Evolutionary conservation across 1,140 invertebrate species (phyloP).

Genomic region (Plutomurus gul): DNA sequence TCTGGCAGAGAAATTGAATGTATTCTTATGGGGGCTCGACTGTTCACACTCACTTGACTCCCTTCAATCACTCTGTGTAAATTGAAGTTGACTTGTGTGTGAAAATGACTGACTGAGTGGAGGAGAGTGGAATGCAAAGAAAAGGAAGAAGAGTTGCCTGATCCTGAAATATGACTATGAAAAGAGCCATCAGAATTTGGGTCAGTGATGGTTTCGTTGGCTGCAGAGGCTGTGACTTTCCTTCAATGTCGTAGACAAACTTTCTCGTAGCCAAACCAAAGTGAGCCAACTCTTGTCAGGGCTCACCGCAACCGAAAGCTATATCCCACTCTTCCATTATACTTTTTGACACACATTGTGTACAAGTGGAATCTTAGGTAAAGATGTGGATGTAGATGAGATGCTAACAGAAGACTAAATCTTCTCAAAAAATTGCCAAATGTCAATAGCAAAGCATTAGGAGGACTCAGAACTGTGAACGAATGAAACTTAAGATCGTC

Average conservation of each 20-base stretch:
- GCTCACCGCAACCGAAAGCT: too few relatives aligned
- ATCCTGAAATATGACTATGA: constrained; percentile 26
- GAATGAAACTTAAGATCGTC: too few relatives aligned
- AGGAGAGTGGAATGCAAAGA: neutral
- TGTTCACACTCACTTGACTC: constrained; percentile 19
- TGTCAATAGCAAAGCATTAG: too few relatives aligned
- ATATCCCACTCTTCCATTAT: too few relatives aligned
- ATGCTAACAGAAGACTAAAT: neutral
- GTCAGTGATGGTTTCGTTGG: neutral
- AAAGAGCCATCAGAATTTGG: constrained; percentile 24
- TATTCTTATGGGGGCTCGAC: neutral
- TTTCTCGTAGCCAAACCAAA: too few relatives aligned
- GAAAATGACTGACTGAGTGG: neutral
- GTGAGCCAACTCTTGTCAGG: too few relatives aligned
- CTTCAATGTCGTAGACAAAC: neutral
- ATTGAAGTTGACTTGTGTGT: neutral
- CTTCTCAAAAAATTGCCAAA: constrained; percentile 14
- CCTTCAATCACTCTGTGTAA: neutral
- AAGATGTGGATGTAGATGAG: neutral
- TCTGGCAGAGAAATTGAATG: neutral
- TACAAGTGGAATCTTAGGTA: neutral
- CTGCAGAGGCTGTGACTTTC: neutral
- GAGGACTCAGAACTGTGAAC: too few relatives aligned
- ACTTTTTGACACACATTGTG: neutral
- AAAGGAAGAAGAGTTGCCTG: constrained; percentile 7